These are phyloP conservation scores for Cryptocephalus primarius DNA, from an alignment of 2,888 invertebrate genomes.

Conservation along the genomic window DNA sequence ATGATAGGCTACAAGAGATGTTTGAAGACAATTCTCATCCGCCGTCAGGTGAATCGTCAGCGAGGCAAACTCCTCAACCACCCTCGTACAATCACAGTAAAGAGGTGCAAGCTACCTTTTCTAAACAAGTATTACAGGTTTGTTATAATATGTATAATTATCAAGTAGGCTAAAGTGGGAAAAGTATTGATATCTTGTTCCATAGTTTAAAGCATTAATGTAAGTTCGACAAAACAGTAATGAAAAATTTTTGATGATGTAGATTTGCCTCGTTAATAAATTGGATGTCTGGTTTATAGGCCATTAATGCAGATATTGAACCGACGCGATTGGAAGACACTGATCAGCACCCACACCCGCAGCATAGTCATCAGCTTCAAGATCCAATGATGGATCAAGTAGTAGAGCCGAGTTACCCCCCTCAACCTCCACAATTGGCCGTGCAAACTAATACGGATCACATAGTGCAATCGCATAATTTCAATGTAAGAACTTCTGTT, in stretches of 20 bases:
- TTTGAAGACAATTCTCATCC: constrained; percentile 34
- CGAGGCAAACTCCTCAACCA: constrained; percentile 41
- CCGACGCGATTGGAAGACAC: constrained; percentile 9
- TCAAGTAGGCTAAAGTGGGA: no score
- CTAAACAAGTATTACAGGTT: constrained; percentile 29
- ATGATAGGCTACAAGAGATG: constrained; percentile 36
- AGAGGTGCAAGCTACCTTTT: constrained; percentile 32
- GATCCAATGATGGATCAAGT: neutral
- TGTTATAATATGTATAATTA: no score
- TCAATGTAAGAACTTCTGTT: constrained; percentile 27
- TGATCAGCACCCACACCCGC: constrained; percentile 7
- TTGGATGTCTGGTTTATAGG: neutral
- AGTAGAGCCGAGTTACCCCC: constrained; percentile 3
- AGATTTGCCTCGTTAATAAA: no score
- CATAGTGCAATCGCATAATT: constrained; percentile 31
- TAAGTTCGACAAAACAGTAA: no score
- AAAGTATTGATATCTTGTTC: no score
- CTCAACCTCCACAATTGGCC: constrained; percentile 12
- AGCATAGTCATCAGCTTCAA: neutral
- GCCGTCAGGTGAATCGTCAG: constrained; percentile 38
- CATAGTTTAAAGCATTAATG: no score
- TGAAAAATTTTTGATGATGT: no score
- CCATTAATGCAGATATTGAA: constrained; percentile 18
- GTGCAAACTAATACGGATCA: constrained; percentile 23
- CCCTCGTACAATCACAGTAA: constrained; percentile 19